Percentiles rank a stretch among this genome's conserved stretches.
Conservation (phyloP, 2,888 invertebrate species). For the Sphaerophoria rueppellii region DNA sequence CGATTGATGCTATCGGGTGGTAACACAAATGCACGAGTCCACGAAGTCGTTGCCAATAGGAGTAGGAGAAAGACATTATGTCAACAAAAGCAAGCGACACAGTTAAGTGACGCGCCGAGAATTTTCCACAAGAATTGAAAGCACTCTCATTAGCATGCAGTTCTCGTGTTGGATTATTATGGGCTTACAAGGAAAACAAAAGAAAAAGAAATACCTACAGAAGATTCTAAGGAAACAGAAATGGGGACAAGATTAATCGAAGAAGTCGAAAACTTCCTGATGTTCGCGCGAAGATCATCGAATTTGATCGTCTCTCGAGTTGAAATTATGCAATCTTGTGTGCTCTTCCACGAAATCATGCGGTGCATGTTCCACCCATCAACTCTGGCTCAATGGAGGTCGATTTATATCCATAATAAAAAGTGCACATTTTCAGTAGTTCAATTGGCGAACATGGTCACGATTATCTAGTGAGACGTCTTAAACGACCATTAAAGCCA, state of each 20-base stretch:
- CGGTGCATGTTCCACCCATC: background rate
- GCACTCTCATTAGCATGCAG: slow-evolving; percentile 54
- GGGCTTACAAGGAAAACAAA: background rate
- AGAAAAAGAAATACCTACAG: background rate
- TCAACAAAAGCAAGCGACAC: slow-evolving; percentile 37
- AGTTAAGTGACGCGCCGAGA: slow-evolving; percentile 19
- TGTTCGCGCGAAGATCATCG: background rate
- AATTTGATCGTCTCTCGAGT: background rate
- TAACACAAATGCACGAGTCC: slow-evolving; percentile 47
- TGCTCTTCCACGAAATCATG: background rate
- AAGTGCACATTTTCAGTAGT: slow-evolving; percentile 35
- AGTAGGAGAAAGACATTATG: slow-evolving; percentile 6
- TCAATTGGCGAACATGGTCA: slow-evolving; percentile 54
- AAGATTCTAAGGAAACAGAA: background rate
- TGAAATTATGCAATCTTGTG: background rate
- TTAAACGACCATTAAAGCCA: slow-evolving; percentile 45
- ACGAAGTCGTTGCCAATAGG: slow-evolving; percentile 23
- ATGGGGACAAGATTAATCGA: background rate
- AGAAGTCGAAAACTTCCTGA: slow-evolving; percentile 13
- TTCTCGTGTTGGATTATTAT: slow-evolving; percentile 32
- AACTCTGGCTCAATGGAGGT: background rate
- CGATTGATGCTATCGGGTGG: slow-evolving; percentile 49
- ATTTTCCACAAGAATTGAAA: slow-evolving; percentile 10
- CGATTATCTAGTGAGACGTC: slow-evolving; percentile 37
- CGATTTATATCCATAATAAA: slow-evolving; percentile 32